phyloP scores from a whole-genome alignment of 1,140 invertebrate species.

The Pararge aegeria region DNA sequence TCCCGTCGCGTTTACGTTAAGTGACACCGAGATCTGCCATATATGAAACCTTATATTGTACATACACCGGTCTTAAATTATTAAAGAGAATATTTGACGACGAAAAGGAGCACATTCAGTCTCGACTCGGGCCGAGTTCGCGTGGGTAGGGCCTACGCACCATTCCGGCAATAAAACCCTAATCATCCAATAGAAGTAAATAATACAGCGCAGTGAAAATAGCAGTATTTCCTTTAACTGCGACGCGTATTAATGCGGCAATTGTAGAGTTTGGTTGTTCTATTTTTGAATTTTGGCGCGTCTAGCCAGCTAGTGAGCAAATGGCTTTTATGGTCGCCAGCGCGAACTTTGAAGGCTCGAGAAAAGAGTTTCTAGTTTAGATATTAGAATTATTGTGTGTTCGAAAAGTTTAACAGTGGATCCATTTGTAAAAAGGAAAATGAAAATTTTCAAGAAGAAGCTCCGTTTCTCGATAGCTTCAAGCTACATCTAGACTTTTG shows the following conservation, averaged over 20 bases:
- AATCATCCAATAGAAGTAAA: constrained; percentile 76
- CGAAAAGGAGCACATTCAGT: constrained; percentile 62
- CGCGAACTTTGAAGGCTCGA: constrained; percentile 14
- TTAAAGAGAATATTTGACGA: constrained; percentile 72
- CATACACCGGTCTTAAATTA: constrained; percentile 68
- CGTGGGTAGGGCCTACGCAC: constrained; percentile 59
- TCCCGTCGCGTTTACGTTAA: constrained; percentile 47
- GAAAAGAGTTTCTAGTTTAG: constrained; percentile 13
- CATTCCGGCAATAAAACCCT: constrained; percentile 61
- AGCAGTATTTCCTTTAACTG: constrained; percentile 42
- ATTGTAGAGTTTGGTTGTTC: constrained; percentile 39
- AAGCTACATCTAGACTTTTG: constrained; percentile 40
- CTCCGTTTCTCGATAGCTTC: constrained; percentile 70
- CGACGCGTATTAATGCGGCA: constrained; percentile 24
- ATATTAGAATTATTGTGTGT: constrained; percentile 14
- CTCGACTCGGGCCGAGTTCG: constrained; percentile 47
- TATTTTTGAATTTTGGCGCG: constrained; percentile 58
- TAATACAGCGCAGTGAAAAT: constrained; percentile 54
- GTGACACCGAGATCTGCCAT: constrained; percentile 50
- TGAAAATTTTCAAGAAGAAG: constrained; percentile 76
- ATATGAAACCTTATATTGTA: constrained; percentile 51
- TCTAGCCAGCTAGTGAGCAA: constrained; percentile 36
- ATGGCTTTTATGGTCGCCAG: constrained; percentile 41
- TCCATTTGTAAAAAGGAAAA: constrained; percentile 72
- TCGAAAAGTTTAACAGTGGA: constrained; percentile 54